Base-by-base conservation (phyloP, 2,888 invertebrate genomes). In the Brachylomia viminalis region DNA sequence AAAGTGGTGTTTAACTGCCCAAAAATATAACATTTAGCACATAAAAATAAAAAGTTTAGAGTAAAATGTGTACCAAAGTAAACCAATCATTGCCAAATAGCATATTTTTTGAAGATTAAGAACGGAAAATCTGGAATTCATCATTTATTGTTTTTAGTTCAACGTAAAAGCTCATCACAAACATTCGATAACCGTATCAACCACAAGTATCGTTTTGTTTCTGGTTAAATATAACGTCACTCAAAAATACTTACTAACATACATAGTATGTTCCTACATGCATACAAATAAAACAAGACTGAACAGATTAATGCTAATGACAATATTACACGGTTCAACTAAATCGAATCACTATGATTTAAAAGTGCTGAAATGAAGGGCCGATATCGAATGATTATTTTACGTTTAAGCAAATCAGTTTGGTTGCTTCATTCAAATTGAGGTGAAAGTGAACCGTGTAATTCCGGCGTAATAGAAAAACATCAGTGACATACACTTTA, bases 191-290 rank as follows among this genome's bases (percentile, higher is more conserved):
- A 23, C 58, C 17, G 23, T 66, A 82, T 75, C 52, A 82, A 76
- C 67, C 62, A 59, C 70, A 64, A 33, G 69, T 82, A 45, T 82
- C 58, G 54, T 71, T 47, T 75, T 62, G 66, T 59, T 80, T 75
- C 54, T 54, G 33, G 83, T 61, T 76, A 64, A 76, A 77, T 61
- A 77, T 27, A 67, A 81, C 49, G 27, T 73, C 59, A 77, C 65
- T 71, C 47, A 71, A 75, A 70, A 70, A 49, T 61, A 73, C 59
- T 59, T 7, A 64, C 33, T 27, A 68, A 68, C 45, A 33, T 45
- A 68, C 45, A 33, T 45, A 79, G 45, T 69, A 69, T 65, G 13
- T 33, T 75, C 80, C 79, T 87, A 83, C 87, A 88, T 83, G 87
- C 81, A 83, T 42, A 74, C 71, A 83, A 52, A 74, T 38, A 62